Conservation (phyloP, 2,888 invertebrate genomes). For the Athalia cordata region DNA sequence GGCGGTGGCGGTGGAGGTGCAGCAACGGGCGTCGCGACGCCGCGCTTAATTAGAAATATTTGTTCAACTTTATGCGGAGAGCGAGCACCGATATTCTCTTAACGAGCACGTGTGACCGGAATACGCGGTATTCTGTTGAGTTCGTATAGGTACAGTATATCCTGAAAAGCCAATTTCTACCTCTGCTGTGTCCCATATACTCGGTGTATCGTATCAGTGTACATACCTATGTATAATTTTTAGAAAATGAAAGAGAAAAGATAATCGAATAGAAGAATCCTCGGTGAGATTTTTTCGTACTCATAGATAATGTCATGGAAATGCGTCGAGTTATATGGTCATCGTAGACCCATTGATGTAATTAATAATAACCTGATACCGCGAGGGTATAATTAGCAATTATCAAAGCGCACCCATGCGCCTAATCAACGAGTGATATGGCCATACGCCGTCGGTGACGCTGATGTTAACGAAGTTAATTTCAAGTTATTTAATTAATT, state of each 20-base stretch:
- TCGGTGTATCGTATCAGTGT: not conserved
- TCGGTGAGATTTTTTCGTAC: not conserved
- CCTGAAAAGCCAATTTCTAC: constrained; percentile 1
- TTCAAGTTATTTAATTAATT: constrained; percentile 40
- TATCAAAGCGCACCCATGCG: not conserved
- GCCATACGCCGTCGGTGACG: not conserved
- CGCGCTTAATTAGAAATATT: constrained; percentile 40
- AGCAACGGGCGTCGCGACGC: not conserved
- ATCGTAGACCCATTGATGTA: not conserved
- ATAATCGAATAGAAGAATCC: not conserved
- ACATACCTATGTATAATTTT: not conserved
- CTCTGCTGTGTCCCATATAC: not conserved
- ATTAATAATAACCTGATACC: constrained; percentile 23
- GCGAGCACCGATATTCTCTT: constrained; percentile 27
- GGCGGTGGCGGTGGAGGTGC: not conserved
- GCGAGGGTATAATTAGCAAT: constrained; percentile 5
- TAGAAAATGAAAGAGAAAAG: not conserved
- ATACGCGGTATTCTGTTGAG: not conserved
- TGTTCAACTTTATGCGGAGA: constrained; percentile 37
- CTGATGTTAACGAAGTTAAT: constrained; percentile 28
- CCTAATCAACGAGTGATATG: not conserved
- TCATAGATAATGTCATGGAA: not conserved
- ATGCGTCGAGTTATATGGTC: not conserved
- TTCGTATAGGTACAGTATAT: not conserved
- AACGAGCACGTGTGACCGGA: constrained; percentile 42